Percentiles rank a stretch among this genome's conserved stretches.
These are phyloP conservation scores for Nezara viridula DNA, from an alignment of 2,888 invertebrate species.

Conservation along the genomic window DNA sequence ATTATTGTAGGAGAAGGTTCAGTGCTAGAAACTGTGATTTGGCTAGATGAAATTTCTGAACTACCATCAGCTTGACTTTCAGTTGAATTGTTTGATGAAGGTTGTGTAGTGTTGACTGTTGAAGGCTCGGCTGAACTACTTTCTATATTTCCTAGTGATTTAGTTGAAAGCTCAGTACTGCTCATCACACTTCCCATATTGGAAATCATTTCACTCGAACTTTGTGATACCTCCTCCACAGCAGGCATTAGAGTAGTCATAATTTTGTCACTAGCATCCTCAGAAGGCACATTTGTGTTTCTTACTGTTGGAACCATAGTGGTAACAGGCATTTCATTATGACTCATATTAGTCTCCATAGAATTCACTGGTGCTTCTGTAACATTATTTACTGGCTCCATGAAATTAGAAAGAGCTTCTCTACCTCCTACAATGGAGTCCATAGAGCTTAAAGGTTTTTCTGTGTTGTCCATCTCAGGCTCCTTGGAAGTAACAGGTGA, in stretches of 20 bases:
- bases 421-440: neutral
- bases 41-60: neutral
- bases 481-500: neutral
- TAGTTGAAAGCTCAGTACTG: neutral
- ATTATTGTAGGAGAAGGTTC: constrained; percentile 9
- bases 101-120: neutral
- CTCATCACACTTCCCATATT: neutral
- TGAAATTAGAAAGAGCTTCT: neutral
- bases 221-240: neutral
- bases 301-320: neutral
- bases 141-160: neutral
- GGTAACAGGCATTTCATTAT: neutral
- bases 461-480: neutral
- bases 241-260: neutral
- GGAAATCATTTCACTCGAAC: neutral
- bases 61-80: neutral
- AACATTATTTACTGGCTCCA: neutral
- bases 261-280: neutral
- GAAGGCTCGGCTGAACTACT: neutral
- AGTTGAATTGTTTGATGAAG: neutral
- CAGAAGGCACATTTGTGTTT: neutral
- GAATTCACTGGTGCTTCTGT: constrained; percentile 3
- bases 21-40: neutral
- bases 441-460: neutral
- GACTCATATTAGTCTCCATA: neutral